Evolutionary conservation across 2,888 invertebrate species (phyloP).

Genomic region (Drosophila pegasa): DNA sequence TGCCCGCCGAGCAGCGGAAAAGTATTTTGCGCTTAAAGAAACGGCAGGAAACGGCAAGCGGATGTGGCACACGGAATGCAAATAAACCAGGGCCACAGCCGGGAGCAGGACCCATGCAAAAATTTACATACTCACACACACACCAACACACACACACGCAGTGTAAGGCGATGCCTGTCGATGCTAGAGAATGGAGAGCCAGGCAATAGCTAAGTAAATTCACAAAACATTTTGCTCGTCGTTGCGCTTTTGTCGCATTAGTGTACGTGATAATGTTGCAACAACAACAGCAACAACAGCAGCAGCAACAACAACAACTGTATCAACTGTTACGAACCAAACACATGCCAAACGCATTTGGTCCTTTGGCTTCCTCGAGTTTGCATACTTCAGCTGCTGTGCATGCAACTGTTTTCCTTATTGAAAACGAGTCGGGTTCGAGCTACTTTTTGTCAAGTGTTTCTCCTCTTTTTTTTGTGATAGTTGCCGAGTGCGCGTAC

Average conservation of each 20-base stretch:
- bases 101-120: slow-evolving; percentile 26
- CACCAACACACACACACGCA: slow-evolving; percentile 5
- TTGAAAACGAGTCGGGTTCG: slow-evolving; percentile 21
- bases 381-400: slow-evolving; percentile 24
- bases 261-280: slow-evolving; percentile 72
- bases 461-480: neutral
- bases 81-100: slow-evolving; percentile 58
- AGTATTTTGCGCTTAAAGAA: slow-evolving; percentile 74
- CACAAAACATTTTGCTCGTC: slow-evolving; percentile 71
- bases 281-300: slow-evolving; percentile 27
- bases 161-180: slow-evolving; percentile 32
- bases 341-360: slow-evolving; percentile 17
- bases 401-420: slow-evolving; percentile 17
- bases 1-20: slow-evolving; percentile 59
- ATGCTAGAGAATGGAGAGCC: slow-evolving; percentile 28
- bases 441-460: slow-evolving; percentile 9
- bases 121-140: slow-evolving; percentile 18
- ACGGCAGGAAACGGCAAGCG: slow-evolving; percentile 64
- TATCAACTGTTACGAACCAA: slow-evolving; percentile 13
- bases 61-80: slow-evolving; percentile 73
- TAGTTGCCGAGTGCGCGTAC: neutral
- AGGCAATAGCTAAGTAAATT: slow-evolving; percentile 68
- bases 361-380: slow-evolving; percentile 18
- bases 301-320: slow-evolving; percentile 17
- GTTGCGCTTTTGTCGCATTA: slow-evolving; percentile 81